Base-by-base conservation (phyloP, 1,140 invertebrate species). In the Vanessa atalanta region DNA sequence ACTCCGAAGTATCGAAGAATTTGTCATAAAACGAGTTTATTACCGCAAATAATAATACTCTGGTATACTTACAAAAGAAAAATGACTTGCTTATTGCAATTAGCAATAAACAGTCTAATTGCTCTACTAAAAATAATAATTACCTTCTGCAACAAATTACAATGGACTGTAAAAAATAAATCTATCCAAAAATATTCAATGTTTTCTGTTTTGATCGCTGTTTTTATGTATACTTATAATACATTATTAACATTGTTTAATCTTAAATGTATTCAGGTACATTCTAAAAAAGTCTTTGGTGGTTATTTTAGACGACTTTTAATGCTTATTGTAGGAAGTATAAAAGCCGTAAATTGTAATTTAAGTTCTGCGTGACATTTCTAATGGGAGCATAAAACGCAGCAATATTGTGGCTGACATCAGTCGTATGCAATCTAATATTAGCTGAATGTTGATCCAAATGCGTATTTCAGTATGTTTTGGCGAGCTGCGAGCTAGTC, bases 361-460 rank as follows among this genome's bases (percentile, higher is more conserved):
- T 61, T 61, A 61, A 61, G 57, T 37, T 61, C 31, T 61, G 57
- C 57, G 57, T 37, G 16, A 23, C 23, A 70, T 63, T 60, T 70
- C 31, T 68, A 68, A 50, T 55, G 26, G 23, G 65, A 60, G 37
- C 13, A 68, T 50, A 65, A 69, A 65, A 61, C 61, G 43, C 61
- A 76, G 74, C 71, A 73, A 79, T 75, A 75, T 65, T 57, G 76
- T 73, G 61, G 77, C 75, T 81, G 81, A 83, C 83, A 84, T 83
- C 79, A 83, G 67, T 75, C 74, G 74, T 75, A 75, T 81, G 76
- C 79, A 84, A 57, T 80, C 83, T 85, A 85, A 83, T 84, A 83
- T 83, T 85, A 85, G 83, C 77, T 69, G 75, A 79, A 82, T 80
- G 79, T 78, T 79, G 74, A 70, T 76, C 75, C 73, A 83, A 81